Conservation (phyloP, 2,888 invertebrate genomes). For the Drosophila acutilabella region DNA sequence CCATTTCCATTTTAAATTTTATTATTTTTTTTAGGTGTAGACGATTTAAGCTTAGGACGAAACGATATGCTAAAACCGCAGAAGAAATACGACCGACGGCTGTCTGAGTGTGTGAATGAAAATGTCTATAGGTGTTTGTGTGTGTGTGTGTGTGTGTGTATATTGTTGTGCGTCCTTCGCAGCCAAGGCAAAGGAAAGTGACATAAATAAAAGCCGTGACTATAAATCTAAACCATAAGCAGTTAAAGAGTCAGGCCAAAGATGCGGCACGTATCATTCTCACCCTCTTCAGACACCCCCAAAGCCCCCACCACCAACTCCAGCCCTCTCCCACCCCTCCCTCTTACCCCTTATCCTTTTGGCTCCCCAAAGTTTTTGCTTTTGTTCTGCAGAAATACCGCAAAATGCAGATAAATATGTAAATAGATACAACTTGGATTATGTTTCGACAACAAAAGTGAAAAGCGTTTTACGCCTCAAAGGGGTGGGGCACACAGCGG, state of each 20-base stretch:
- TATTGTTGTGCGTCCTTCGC: constrained; percentile 22
- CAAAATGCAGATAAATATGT: constrained; percentile 74
- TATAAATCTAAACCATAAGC: constrained; percentile 75
- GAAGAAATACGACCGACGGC: constrained; percentile 28
- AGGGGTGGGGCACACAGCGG: neutral
- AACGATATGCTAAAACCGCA: constrained; percentile 59
- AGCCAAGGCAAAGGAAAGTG: constrained; percentile 64
- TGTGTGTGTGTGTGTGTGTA: constrained; percentile 6
- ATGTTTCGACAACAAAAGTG: constrained; percentile 72
- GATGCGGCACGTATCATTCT: constrained; percentile 63
- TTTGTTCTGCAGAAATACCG: constrained; percentile 10
- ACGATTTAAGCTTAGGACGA: constrained; percentile 4
- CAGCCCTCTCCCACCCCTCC: neutral
- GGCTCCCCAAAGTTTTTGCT: neutral
- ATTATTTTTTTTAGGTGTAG: neutral
- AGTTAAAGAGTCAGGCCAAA: constrained; percentile 69
- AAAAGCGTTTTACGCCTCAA: constrained; percentile 51
- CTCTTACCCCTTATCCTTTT: too few relatives aligned
- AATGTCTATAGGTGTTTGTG: neutral
- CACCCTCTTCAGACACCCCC: constrained; percentile 3
- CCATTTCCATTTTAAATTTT: neutral
- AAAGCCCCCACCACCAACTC: neutral
- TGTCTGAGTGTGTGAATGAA: neutral
- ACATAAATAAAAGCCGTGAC: constrained; percentile 79
- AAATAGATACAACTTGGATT: constrained; percentile 76